A percentile compares a stretch with the other conserved stretches of the same genome.
Conservation (phyloP, 2,113 vertebrate genomes). For the Fregetta grallaria region DNA sequence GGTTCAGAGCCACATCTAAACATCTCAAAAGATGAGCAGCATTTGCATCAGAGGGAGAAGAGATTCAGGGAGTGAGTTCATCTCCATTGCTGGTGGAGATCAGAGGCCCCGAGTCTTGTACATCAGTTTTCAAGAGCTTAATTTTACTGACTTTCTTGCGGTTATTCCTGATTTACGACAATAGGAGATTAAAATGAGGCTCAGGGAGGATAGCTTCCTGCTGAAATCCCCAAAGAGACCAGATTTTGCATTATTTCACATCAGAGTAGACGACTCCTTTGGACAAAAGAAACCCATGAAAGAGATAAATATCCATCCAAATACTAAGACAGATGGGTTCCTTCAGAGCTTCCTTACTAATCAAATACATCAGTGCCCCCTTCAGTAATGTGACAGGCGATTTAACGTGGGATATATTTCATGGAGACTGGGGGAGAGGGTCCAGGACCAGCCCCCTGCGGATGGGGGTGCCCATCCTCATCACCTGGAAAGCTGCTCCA, state of each 20-base stretch:
- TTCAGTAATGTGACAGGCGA: neutral
- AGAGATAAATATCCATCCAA: constrained; percentile 41
- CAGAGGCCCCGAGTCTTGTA: neutral
- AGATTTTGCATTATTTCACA: constrained; percentile 46
- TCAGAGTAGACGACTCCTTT: constrained; percentile 18
- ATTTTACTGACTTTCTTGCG: constrained; percentile 30
- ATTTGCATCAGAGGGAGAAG: neutral
- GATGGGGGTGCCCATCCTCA: neutral
- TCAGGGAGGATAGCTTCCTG: constrained; percentile 37
- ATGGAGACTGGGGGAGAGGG: neutral
- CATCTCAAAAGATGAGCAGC: neutral
- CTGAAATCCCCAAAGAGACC: constrained; percentile 14
- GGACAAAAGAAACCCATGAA: constrained; percentile 53
- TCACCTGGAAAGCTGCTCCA: neutral
- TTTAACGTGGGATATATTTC: neutral
- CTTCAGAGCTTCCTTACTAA: constrained; percentile 32
- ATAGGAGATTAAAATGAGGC: constrained; percentile 34
- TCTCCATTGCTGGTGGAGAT: neutral
- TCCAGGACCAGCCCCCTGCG: neutral
- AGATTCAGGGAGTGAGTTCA: neutral
- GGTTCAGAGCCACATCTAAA: neutral
- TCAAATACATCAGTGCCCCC: constrained; percentile 50
- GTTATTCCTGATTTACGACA: constrained; percentile 44
- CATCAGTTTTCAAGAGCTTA: constrained; percentile 12
- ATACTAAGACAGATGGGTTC: constrained; percentile 26